Conservation (phyloP, 2,888 invertebrate genomes). For the Caradrina kadenii region DNA sequence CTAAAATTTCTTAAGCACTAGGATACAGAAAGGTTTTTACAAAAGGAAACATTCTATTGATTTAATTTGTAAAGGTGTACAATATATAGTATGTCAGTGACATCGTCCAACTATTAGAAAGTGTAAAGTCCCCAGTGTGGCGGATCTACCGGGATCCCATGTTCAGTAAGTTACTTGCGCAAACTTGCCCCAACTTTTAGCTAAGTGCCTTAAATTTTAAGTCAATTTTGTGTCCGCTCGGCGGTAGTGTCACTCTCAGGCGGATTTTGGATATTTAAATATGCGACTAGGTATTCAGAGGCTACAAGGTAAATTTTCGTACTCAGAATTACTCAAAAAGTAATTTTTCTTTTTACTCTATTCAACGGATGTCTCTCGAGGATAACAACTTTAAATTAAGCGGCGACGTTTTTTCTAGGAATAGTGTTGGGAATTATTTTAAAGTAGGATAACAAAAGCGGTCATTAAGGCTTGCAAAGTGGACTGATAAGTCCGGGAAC, state of each 20-base stretch:
- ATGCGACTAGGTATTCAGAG: conserved; percentile 49
- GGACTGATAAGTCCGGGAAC: conserved; percentile 36
- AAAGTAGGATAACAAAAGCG: conserved; percentile 29
- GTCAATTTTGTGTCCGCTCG: conserved; percentile 78
- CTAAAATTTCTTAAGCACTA: too few relatives aligned
- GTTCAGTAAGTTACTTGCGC: conserved; percentile 73
- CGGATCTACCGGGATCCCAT: conserved; percentile 71
- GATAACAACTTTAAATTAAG: conserved; percentile 50
- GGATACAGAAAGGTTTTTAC: too few relatives aligned
- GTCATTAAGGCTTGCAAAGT: conserved; percentile 28
- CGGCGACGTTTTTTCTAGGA: conserved; percentile 39
- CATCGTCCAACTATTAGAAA: conserved; percentile 46
- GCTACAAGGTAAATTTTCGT: conserved; percentile 45
- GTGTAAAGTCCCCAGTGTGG: conserved; percentile 64
- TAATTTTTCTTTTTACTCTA: conserved; percentile 38
- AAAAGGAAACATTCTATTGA: neutral
- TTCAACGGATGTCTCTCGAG: conserved; percentile 26
- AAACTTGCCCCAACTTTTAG: conserved; percentile 79
- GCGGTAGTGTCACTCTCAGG: conserved; percentile 67
- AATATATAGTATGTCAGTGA: conserved; percentile 21
- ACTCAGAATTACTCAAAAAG: conserved; percentile 50
- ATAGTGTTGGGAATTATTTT: conserved; percentile 40
- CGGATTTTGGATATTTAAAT: conserved; percentile 72
- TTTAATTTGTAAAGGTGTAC: conserved; percentile 4
- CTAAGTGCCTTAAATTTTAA: conserved; percentile 86